A percentile compares a stretch with the other conserved stretches of the same genome.
phyloP scores from a whole-genome alignment of 2,797 vertebrate genomes.

The Leptatherina wallacei region DNA sequence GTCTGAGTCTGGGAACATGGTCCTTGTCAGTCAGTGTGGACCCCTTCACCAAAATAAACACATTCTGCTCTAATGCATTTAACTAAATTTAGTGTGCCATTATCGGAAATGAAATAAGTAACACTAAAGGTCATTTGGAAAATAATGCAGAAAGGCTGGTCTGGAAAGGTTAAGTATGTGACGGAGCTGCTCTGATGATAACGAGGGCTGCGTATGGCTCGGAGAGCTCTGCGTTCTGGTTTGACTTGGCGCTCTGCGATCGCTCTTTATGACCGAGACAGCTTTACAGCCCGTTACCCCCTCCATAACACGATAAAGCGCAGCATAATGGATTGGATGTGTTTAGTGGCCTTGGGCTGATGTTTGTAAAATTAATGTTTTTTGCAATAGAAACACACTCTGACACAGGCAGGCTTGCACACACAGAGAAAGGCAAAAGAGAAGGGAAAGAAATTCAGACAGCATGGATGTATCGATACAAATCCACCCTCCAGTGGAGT shows the following conservation, averaged over 20 bases:
- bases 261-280: conserved; percentile 85
- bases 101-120: conserved; percentile 85
- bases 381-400: conserved; percentile 79
- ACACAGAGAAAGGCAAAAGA: conserved; percentile 39
- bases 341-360: conserved; percentile 85
- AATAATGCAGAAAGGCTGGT: conserved; percentile 83
- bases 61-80: conserved; percentile 80
- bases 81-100: conserved; percentile 82
- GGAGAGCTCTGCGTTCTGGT: conserved; percentile 73
- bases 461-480: conserved; percentile 64
- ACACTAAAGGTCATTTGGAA: conserved; percentile 84
- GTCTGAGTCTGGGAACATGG: conserved; percentile 49
- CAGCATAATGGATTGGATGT: conserved; percentile 85
- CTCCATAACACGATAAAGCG: conserved; percentile 83
- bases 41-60: conserved; percentile 80
- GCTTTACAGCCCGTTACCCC: conserved; percentile 85
- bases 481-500: conserved; percentile 50
- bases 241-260: conserved; percentile 77
- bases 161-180: conserved; percentile 86
- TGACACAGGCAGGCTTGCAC: conserved; percentile 54
- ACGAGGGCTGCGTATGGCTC: conserved; percentile 73
- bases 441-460: conserved; percentile 54
- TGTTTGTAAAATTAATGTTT: conserved; percentile 86
- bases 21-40: conserved; percentile 69
- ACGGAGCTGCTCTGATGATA: conserved; percentile 80